These are phyloP conservation scores for Muscicapa striata DNA, from an alignment of 2,797 vertebrate genomes.

Conservation along the genomic window DNA sequence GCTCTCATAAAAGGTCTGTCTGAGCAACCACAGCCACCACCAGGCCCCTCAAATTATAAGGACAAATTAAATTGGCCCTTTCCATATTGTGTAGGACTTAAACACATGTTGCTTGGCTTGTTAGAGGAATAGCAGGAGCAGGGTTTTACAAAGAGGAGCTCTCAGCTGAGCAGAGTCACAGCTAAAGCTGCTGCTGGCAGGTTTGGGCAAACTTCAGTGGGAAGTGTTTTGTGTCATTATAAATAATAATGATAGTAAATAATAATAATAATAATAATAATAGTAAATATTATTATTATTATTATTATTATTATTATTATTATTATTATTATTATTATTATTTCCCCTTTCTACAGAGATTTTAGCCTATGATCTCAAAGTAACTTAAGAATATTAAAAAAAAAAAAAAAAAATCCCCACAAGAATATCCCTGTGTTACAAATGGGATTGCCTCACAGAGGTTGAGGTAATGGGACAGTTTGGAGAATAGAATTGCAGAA, in stretches of 20 bases:
- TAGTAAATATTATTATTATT: too few species aligned
- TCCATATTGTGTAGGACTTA: background rate
- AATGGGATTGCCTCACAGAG: background rate
- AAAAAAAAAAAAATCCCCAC: background rate
- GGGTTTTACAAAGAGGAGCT: background rate
- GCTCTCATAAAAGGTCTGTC: slow-evolving; percentile 79
- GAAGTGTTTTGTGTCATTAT: background rate
- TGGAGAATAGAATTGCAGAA: background rate
- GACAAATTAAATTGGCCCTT: slow-evolving; percentile 67
- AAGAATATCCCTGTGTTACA: background rate
- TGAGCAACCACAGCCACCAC: slow-evolving; percentile 34
- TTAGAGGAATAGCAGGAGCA: slow-evolving; percentile 2
- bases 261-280: background rate
- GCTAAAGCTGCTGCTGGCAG: background rate
- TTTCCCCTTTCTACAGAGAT: background rate
- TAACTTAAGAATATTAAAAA: background rate
- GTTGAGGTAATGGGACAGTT: background rate
- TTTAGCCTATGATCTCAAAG: background rate
- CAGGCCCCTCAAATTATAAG: slow-evolving; percentile 40
- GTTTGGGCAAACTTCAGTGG: background rate
- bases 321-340: too few species aligned
- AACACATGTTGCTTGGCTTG: slow-evolving; percentile 12
- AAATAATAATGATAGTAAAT: background rate
- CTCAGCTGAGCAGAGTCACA: background rate
- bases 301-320: too few species aligned